Base-by-base conservation (phyloP, 2,113 vertebrate genomes). In the Anthoscopus minutus region DNA sequence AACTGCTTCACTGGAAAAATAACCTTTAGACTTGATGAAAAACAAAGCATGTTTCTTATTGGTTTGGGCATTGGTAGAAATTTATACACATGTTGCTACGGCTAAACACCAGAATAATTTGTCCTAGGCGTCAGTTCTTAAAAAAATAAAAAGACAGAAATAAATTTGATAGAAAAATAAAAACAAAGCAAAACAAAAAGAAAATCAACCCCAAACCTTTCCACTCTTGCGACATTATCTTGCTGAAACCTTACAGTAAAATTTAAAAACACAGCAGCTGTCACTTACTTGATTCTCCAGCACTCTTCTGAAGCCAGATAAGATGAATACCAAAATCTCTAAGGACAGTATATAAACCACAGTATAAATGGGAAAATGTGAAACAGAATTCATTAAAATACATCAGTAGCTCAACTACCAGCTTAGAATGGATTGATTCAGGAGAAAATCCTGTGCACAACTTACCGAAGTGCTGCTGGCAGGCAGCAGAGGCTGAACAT, bases 311-410 rank as follows among this genome's bases (percentile, higher is more conserved):
- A 94, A 94, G 84, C 85, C 71, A 94, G 89, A 88, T 89, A 94
- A 93, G 88, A 97, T 90, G 95, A 96, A 96, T 90, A 96, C 56
- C 90, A 92, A 93, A 96, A 80, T 88, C 95, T 95, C 95, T 48
- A 51, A 89, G 93, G 94, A 94, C 72, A 74, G 65, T 64, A 45
- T 88, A 96, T 94, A 96, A 96, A 96, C 82, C 88, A 64, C 85
- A 94, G 92, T 58, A 93, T 92, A 93, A 97, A 93, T 89, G 91
- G 77, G 62, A 89, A 96, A 92, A 90, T 87, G 88, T 87, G 94
- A 93, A 94, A 92, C 54, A 89, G 93, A 92, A 96, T 92, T 93
- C 91, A 87, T 95, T 93, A 94, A 92, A 93, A 94, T 76, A 93
- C 70, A 96, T 91, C 92, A 92, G 81, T 73, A 82, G 77, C 84